phyloP scores from a whole-genome alignment of 2,113 vertebrate species.

The Acanthisitta chloris region DNA sequence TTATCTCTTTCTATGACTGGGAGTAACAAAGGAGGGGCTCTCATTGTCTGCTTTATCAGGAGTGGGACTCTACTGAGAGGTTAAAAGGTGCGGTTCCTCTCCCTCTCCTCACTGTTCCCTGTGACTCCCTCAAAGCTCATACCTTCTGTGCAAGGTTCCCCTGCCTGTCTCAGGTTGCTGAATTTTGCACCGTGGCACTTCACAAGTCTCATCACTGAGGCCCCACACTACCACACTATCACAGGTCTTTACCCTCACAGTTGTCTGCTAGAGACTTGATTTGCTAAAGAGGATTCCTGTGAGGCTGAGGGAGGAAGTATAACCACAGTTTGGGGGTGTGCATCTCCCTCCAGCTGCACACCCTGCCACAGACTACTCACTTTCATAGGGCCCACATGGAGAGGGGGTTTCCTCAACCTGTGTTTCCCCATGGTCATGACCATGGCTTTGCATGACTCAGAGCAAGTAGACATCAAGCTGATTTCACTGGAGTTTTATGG shows the following conservation, averaged over 20 bases:
- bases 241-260: not conserved
- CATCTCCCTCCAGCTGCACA: not conserved
- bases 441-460: not conserved
- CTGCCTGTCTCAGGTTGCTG: no score
- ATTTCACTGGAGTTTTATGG: not conserved
- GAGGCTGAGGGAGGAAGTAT: not conserved
- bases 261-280: no score
- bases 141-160: not conserved
- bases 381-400: not conserved
- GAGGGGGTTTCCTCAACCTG: rapidly evolving
- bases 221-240: not conserved
- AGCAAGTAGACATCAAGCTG: not conserved
- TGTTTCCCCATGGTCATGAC: not conserved
- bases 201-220: not conserved
- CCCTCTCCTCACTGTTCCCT: not conserved
- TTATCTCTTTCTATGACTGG: not conserved
- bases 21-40: not conserved
- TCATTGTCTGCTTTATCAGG: not conserved
- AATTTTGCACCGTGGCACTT: not conserved
- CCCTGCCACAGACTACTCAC: not conserved
- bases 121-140: not conserved
- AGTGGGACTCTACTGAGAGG: not conserved
- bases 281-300: not conserved
- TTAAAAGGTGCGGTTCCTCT: not conserved
- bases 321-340: not conserved